Evolutionary conservation across 2,888 invertebrate genomes (phyloP).

Genomic region (Gari tellinella): DNA sequence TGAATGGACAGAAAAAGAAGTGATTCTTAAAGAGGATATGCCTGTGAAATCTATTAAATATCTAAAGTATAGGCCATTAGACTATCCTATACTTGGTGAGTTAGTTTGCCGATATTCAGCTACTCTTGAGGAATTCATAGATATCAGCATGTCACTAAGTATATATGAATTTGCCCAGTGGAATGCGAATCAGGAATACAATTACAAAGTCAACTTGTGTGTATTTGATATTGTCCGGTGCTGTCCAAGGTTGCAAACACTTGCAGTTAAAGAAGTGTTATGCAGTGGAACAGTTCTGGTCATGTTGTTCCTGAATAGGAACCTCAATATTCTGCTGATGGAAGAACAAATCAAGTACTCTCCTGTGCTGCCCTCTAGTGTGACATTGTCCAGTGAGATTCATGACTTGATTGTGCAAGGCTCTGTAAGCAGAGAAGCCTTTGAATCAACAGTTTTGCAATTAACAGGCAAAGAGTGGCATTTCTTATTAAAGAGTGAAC

Average conservation of each 20-base stretch:
- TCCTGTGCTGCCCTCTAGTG: not conserved
- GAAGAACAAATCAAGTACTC: constrained; percentile 56
- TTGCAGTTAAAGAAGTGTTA: constrained; percentile 62
- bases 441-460: not conserved
- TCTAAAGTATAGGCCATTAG: constrained; percentile 47
- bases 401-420: not conserved
- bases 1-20: constrained; percentile 63
- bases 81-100: constrained; percentile 33
- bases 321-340: constrained; percentile 50
- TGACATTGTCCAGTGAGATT: not conserved
- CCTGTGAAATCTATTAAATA: constrained; percentile 59
- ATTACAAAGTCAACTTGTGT: constrained; percentile 34
- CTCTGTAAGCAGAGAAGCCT: not conserved
- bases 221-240: constrained; percentile 45
- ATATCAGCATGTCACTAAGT: constrained; percentile 48
- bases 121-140: constrained; percentile 60
- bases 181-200: constrained; percentile 9
- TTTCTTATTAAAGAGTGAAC: constrained; percentile 1
- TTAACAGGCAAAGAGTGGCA: constrained; percentile 1
- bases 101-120: constrained; percentile 41
- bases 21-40: constrained; percentile 58
- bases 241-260: constrained; percentile 54
- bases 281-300: constrained; percentile 54
- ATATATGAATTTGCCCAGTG: constrained; percentile 28
- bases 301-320: constrained; percentile 50